phyloP scores from a whole-genome alignment of 2,113 vertebrate genomes.

The Vulpes lagopus region DNA sequence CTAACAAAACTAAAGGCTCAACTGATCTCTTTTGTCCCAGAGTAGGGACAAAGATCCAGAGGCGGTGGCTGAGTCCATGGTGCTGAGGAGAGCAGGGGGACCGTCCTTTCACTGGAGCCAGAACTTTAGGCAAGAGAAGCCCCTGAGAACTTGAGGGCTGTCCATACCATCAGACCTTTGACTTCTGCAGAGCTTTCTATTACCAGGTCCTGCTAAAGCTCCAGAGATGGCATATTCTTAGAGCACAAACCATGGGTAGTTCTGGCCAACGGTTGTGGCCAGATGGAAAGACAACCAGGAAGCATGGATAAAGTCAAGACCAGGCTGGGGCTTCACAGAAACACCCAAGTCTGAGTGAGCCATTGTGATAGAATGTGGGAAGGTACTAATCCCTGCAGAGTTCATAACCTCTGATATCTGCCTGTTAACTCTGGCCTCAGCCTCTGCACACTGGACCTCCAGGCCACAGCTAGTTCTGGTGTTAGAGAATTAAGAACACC shows the following conservation, averaged over 20 bases:
- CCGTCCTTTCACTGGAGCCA: background rate
- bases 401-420: background rate
- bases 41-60: background rate
- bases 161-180: background rate
- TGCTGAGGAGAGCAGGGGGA: background rate
- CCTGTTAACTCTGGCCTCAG: background rate
- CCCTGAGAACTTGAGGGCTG: background rate
- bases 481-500: background rate
- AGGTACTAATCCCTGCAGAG: background rate
- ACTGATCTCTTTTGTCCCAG: background rate
- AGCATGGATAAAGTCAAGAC: background rate
- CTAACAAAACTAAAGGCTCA: background rate
- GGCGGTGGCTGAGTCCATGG: background rate
- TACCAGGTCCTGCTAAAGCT: background rate
- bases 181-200: background rate
- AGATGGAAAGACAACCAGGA: background rate
- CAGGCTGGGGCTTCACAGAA: background rate
- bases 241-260: background rate
- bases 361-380: background rate
- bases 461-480: background rate
- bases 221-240: background rate
- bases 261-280: background rate
- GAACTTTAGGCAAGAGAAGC: conserved; percentile 4
- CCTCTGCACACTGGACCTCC: background rate
- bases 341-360: background rate